These are phyloP conservation scores for Luffia ferchaultella DNA, from an alignment of 2,888 invertebrate genomes.

Conservation along the genomic window DNA sequence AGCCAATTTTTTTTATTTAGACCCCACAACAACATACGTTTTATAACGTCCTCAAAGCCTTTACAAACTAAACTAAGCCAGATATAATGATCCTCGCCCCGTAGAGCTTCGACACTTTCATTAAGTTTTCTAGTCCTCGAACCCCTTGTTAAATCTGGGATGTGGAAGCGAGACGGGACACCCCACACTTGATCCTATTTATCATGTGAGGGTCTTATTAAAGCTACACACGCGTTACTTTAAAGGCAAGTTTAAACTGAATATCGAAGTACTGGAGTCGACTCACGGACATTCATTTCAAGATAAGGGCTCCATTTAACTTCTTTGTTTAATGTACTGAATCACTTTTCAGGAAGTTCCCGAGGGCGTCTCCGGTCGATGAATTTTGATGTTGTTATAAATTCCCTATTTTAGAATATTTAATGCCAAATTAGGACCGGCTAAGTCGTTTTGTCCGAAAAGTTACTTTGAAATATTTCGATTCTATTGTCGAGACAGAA, in stretches of 20 bases:
- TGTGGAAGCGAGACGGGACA: slow-evolving; percentile 12
- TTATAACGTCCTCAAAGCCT: slow-evolving; percentile 36
- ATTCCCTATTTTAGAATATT: not conserved
- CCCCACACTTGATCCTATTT: slow-evolving; percentile 56
- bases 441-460: not conserved
- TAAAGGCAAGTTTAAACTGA: slow-evolving; percentile 36
- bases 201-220: slow-evolving; percentile 57
- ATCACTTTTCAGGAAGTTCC: not conserved
- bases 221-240: slow-evolving; percentile 50
- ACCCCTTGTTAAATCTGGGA: slow-evolving; percentile 24
- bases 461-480: not conserved
- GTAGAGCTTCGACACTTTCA: slow-evolving; percentile 44
- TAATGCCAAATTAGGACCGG: not conserved
- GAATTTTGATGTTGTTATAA: not conserved
- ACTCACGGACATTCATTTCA: slow-evolving; percentile 3
- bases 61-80: slow-evolving; percentile 46
- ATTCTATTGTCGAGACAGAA: not conserved
- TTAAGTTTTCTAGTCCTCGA: slow-evolving; percentile 46
- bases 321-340: not conserved
- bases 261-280: slow-evolving; percentile 27
- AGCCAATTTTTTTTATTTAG: no score
- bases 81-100: slow-evolving; percentile 49
- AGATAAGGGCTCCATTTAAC: slow-evolving; percentile 8
- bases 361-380: not conserved
- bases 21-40: slow-evolving; percentile 39